Conservation (phyloP, 2,888 invertebrate genomes). For the Rotaria socialis region DNA sequence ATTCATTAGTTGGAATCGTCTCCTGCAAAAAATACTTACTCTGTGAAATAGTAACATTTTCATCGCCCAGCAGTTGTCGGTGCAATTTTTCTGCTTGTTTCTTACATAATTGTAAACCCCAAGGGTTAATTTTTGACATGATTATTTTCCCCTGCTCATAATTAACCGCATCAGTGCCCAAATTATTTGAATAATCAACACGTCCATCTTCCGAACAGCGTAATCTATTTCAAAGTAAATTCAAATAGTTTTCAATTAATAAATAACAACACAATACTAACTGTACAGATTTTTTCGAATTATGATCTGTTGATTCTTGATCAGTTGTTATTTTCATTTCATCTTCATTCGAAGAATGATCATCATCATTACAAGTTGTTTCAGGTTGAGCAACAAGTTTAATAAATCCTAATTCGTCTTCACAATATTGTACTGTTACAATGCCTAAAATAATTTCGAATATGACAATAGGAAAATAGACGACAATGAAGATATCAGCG, state of each 20-base stretch:
- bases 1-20: too few relatives aligned
- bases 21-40: neutral
- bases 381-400: slow-evolving; percentile 4
- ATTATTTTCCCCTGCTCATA: slow-evolving; percentile 19
- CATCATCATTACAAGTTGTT: neutral
- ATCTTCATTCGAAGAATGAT: neutral
- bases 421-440: slow-evolving; percentile 22
- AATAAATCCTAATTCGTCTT: slow-evolving; percentile 1
- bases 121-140: neutral
- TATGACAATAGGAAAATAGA: neutral
- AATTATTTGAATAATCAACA: neutral
- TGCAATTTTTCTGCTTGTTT: slow-evolving; percentile 6
- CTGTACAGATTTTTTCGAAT: neutral
- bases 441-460: neutral
- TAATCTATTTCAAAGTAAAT: neutral
- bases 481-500: neutral
- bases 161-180: neutral
- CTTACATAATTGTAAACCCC: slow-evolving; percentile 33
- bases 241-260: too few relatives aligned
- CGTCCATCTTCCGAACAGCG: slow-evolving; percentile 21
- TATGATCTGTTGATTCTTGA: neutral
- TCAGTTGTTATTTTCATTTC: neutral
- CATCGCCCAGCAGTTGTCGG: neutral
- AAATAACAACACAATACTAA: neutral
- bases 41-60: neutral